Evolutionary conservation across 2,113 vertebrate species (phyloP).

Genomic region (Phoxinus phoxinus): DNA sequence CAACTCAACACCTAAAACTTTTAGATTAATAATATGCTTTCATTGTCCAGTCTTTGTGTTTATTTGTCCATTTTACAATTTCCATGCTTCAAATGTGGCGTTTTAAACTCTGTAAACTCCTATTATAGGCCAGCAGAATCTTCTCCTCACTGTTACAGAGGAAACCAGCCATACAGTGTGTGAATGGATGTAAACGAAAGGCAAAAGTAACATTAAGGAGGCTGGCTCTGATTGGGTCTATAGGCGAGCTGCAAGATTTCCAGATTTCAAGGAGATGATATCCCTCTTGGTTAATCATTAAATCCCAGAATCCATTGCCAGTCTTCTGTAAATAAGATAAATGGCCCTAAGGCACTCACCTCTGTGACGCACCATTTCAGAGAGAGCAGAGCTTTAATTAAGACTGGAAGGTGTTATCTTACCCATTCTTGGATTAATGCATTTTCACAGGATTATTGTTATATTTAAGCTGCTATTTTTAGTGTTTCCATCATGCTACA

Average conservation of each 20-base stretch:
- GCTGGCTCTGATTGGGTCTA: slow-evolving; percentile 25
- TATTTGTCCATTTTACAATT: neutral
- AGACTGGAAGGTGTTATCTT: slow-evolving; percentile 47
- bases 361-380: slow-evolving; percentile 62
- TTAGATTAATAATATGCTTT: neutral
- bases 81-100: neutral
- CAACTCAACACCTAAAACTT: neutral
- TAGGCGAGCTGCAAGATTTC: slow-evolving; percentile 29
- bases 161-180: neutral
- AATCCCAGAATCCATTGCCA: slow-evolving; percentile 72
- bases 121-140: neutral
- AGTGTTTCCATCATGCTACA: neutral
- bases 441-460: slow-evolving; percentile 12
- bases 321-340: slow-evolving; percentile 84
- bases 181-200: neutral
- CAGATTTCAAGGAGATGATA: slow-evolving; percentile 64
- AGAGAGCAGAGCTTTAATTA: slow-evolving; percentile 66
- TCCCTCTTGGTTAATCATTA: slow-evolving; percentile 85
- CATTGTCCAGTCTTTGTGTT: neutral
- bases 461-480: neutral
- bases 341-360: slow-evolving; percentile 69
- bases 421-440: slow-evolving; percentile 36
- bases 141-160: neutral
- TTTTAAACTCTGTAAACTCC: neutral
- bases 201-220: neutral